Evolutionary conservation across 2,888 invertebrate genomes (phyloP), one percentile per base, ranked within the genome.

Genomic region (Lucinisca nassula): DNA sequence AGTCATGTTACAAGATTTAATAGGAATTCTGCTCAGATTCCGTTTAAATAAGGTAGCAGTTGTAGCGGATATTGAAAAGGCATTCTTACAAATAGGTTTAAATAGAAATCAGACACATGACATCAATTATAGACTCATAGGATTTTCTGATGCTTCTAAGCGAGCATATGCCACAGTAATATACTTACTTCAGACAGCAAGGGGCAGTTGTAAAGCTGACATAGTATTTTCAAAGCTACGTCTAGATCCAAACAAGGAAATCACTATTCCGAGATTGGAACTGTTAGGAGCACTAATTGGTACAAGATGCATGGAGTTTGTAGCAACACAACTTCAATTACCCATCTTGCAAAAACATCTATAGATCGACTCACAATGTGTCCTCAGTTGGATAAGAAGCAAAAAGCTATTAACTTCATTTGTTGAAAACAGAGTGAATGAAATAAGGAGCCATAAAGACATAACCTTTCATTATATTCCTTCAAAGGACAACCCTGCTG

Each of bases 51-150:
- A 3, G 21, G 58, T 82, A 1, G 82, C 67, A 27, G 40, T 82
- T 6, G 75, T 82, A 10, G 27, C 82, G 30, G 82, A 81, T 30
- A 80, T 80, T 80, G 79, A 80, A 80, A 80, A 80, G 35, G 79
- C 79, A 35, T 80, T 72, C 32, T 30, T 82, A 10, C 82, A 82
- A 45, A 27, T 82, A 30, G 75, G 82, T 10, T 30, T 61, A 8
- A 61, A 6, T 61, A 30, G 30, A 27, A 30, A 35, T 4, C 24
- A 24, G 21, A n/a, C n/a, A n/a, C 21, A 55, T 24, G 17, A 30
- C 0, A 17, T 2, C n/a, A 72, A 51, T 0, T 49, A 58, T 37
- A 37, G 12, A 6, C 61, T 32, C 35, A 14, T 58, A 30, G 61
- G 3, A 6, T 81, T 81, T 21, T 81, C 61, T 75, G 81, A 81